Conservation (phyloP, 2,888 invertebrate genomes). For the Himalopsyche kuldschensis region DNA sequence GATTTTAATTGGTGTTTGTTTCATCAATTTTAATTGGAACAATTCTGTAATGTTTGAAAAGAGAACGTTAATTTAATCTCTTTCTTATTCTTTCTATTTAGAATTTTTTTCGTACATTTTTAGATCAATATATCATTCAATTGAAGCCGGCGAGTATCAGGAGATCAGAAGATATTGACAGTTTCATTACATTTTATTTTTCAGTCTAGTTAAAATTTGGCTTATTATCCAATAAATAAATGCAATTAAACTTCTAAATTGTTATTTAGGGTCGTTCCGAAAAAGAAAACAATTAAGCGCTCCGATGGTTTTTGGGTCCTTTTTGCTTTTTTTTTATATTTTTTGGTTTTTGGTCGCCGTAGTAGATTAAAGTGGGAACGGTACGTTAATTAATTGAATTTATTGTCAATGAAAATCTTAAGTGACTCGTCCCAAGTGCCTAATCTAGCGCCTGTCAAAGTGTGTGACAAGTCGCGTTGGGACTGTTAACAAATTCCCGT, state of each 20-base stretch:
- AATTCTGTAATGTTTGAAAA: no score
- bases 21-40: no score
- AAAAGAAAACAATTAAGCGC: conserved; percentile 24
- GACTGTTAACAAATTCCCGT: not conserved
- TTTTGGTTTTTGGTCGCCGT: conserved; percentile 3
- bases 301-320: conserved; percentile 5
- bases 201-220: not conserved
- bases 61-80: no score
- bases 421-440: conserved; percentile 23
- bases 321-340: not conserved
- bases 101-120: no score
- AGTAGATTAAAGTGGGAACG: conserved; percentile 20
- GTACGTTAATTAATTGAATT: conserved; percentile 37
- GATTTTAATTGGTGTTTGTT: no score
- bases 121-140: not conserved
- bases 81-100: no score
- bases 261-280: not conserved
- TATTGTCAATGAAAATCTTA: conserved; percentile 36
- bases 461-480: not conserved
- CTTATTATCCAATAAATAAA: conserved; percentile 19
- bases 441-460: conserved; percentile 13
- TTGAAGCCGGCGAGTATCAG: not conserved
- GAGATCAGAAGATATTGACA: not conserved
- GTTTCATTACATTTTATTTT: not conserved
- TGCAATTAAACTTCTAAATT: conserved; percentile 16